These are phyloP conservation scores for Plagodis dolabraria DNA, from an alignment of 2,888 invertebrate species.

Conservation along the genomic window DNA sequence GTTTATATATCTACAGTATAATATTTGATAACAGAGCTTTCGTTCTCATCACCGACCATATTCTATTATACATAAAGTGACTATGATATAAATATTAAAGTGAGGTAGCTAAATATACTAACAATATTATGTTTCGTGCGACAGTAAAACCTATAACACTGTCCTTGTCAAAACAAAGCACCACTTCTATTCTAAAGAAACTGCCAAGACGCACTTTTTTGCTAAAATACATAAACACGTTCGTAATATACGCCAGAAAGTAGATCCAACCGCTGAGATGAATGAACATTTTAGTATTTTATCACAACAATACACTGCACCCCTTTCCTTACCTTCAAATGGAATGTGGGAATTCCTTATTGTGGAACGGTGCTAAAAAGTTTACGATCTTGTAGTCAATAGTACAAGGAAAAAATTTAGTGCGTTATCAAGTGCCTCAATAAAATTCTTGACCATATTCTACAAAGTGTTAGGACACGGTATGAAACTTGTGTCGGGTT, in stretches of 20 bases:
- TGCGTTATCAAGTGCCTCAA: constrained; percentile 52
- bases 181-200: constrained; percentile 11
- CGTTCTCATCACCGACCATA: too few relatives aligned
- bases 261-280: not conserved
- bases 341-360: not conserved
- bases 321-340: not conserved
- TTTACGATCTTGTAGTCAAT: constrained; percentile 7
- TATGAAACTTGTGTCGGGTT: constrained; percentile 40
- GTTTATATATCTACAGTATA: too few relatives aligned
- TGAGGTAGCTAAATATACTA: constrained; percentile 9
- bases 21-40: too few relatives aligned
- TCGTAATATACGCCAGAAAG: constrained; percentile 7
- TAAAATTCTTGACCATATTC: constrained; percentile 61
- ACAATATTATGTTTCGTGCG: constrained; percentile 11
- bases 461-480: constrained; percentile 54
- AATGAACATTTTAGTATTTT: constrained; percentile 9
- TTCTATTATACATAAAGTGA: too few relatives aligned
- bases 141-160: constrained; percentile 13
- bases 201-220: constrained; percentile 15
- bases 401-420: constrained; percentile 43
- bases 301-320: not conserved
- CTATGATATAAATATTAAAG: not conserved
- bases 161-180: constrained; percentile 8
- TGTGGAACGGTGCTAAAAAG: constrained; percentile 12
- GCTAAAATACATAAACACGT: constrained; percentile 16